A percentile compares a stretch with the other conserved stretches of the same genome.
These are phyloP conservation scores for Epizoanthus ramosus DNA, from an alignment of 92 coral and sea anemone genomes.

Conservation along the genomic window DNA sequence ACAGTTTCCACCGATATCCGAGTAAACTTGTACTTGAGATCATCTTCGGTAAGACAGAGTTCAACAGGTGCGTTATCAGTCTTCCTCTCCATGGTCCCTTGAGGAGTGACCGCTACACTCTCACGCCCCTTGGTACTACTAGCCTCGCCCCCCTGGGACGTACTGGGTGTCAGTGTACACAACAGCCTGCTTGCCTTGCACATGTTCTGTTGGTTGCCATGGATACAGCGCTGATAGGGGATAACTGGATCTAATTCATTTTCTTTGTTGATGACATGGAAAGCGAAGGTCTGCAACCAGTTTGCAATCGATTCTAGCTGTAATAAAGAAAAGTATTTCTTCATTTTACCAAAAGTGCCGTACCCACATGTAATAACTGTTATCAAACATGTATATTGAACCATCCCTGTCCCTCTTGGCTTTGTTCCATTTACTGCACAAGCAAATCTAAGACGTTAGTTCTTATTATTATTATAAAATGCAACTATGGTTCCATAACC, in stretches of 20 bases:
- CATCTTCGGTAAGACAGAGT: constrained; percentile 88
- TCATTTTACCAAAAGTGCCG: too few relatives aligned
- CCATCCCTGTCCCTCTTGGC: too few relatives aligned
- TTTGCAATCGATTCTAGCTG: constrained; percentile 82
- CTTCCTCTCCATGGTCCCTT: constrained; percentile 49
- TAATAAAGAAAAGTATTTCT: not conserved
- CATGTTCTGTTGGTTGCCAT: constrained; percentile 81
- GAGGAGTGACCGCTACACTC: constrained; percentile 29
- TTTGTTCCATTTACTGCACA: too few relatives aligned
- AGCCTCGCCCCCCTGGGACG: constrained; percentile 6
- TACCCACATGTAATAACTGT: too few relatives aligned
- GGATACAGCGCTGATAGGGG: constrained; percentile 84
- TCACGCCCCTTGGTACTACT: constrained; percentile 30
- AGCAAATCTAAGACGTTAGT: too few relatives aligned
- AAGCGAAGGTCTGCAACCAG: constrained; percentile 90
- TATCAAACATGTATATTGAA: too few relatives aligned
- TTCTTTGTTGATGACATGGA: constrained; percentile 91
- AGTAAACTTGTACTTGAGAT: constrained; percentile 89
- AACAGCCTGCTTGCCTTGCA: constrained; percentile 56
- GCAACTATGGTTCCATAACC: too few relatives aligned
- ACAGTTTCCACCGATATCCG: constrained; percentile 87
- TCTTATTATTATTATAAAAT: too few relatives aligned
- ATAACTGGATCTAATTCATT: constrained; percentile 75
- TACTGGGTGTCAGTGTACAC: not conserved
- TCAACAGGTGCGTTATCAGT: constrained; percentile 32